A percentile compares a stretch with the other conserved stretches of the same genome.
Conservation (phyloP, 2,113 vertebrate species). For the Anser brachyrhynchus region DNA sequence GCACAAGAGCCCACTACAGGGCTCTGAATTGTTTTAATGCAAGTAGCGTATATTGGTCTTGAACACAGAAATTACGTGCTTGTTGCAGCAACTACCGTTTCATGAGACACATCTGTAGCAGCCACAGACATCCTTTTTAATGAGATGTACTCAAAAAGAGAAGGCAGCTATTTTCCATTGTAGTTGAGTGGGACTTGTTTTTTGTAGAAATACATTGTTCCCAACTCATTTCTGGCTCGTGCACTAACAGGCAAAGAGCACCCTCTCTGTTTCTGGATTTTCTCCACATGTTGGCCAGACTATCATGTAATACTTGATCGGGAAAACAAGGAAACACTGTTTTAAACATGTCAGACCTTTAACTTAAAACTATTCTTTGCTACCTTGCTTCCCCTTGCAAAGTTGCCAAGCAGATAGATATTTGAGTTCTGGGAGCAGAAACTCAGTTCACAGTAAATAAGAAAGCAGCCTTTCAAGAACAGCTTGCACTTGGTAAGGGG, state of each 20-base stretch:
- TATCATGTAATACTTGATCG: not conserved
- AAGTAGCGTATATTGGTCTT: not conserved
- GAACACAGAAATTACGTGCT: not conserved
- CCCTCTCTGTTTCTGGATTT: not conserved
- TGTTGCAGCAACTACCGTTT: not conserved
- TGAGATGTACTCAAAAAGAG: not conserved
- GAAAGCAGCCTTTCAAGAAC: slow-evolving; percentile 25
- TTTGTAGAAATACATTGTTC: not conserved
- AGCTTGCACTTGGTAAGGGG: slow-evolving; percentile 28
- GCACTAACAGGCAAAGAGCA: not conserved
- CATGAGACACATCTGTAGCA: not conserved
- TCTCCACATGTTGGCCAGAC: not conserved
- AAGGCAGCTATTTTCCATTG: not conserved
- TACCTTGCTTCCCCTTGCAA: not conserved
- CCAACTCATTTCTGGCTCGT: not conserved
- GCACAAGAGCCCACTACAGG: not conserved
- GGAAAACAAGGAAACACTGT: slow-evolving; percentile 5
- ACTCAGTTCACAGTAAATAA: not conserved
- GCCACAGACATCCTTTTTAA: not conserved
- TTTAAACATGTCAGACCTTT: slow-evolving; percentile 6
- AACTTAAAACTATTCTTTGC: slow-evolving; percentile 12
- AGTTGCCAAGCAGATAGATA: not conserved
- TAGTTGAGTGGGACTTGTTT: not conserved
- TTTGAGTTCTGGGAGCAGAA: not conserved
- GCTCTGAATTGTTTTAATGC: not conserved